These are phyloP conservation scores for Ictidomys tridecemlineatus DNA, from an alignment of 2,113 vertebrate genomes.

Conservation along the genomic window DNA sequence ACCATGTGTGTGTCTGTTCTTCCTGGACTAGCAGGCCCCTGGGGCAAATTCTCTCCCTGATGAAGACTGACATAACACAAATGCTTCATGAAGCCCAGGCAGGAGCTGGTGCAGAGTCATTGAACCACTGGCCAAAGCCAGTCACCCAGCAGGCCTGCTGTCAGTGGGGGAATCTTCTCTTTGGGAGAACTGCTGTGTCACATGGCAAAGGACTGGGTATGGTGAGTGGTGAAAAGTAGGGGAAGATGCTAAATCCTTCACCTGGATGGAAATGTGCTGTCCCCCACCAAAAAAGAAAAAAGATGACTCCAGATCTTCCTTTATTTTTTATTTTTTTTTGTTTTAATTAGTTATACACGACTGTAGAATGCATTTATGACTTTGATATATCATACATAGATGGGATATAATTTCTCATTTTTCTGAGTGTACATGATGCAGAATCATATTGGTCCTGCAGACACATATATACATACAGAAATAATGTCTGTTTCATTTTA, in stretches of 20 bases:
- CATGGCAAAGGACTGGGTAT: not conserved
- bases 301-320: not conserved
- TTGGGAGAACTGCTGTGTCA: not conserved
- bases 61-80: not conserved
- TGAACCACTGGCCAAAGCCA: not conserved
- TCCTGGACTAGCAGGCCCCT: not conserved
- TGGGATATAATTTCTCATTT: no score
- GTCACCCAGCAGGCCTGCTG: not conserved
- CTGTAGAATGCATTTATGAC: no score
- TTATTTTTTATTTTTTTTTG: not conserved
- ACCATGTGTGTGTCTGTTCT: not conserved
- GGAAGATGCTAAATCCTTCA: not conserved
- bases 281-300: not conserved
- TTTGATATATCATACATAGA: no score
- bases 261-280: not conserved
- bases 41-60: not conserved
- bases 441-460: no score
- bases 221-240: not conserved
- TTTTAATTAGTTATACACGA: no score
- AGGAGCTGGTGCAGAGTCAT: not conserved
- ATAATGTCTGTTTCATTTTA: no score
- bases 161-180: not conserved
- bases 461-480: no score
- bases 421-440: no score
- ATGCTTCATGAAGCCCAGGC: not conserved